Base-by-base conservation (phyloP, 92 coral and sea anemone genomes). In the Siderastrea siderea region DNA sequence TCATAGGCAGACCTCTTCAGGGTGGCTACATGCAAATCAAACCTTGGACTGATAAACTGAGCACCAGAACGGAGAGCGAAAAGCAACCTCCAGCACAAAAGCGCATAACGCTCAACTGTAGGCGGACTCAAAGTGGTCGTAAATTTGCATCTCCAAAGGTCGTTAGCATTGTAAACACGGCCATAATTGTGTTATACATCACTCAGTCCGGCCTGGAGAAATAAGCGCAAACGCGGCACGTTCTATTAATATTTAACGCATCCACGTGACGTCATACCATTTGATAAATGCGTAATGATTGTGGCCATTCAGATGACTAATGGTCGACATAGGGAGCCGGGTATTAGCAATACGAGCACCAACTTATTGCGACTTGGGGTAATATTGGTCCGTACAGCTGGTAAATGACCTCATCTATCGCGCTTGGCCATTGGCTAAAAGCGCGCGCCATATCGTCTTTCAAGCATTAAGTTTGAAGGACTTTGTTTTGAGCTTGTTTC, bases 221-320 rank as follows among this genome's bases (percentile, higher is more conserved):
- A 82, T 59, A 71, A 70, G 86, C 77, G 70, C 86, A 71, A 82
- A 82, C 86, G 78, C 92, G 78, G 93, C 97, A 94, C 97, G 97
- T 94, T 94, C 93, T 79, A 92, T 94, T 89, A 89, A 94, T 92
- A 86, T 84, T 94, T 92, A 85, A 94, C 93, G 69, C 66, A 52
- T 80, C 49, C 63, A 65, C 72, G 92, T 94, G 93, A 92, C 94
- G 92, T 94, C 93, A 86, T 70, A 43, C 86, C 82, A 83, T 87
- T 84, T 71, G 86, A 88, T 78, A 90, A 88, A 91, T 90, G 85
- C 87, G 84, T 51, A 85, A 68, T 85, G 75, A 85, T 85, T 49
- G 17, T 69, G 71, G 60, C 73, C 52, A 84, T 73, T 84, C 62
- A 84, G 73, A 84, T 61, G 87, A 84, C 81, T 84, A 84, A 84